These are phyloP conservation scores for Cairina moschata DNA, from an alignment of 2,113 vertebrate genomes.

Conservation along the genomic window DNA sequence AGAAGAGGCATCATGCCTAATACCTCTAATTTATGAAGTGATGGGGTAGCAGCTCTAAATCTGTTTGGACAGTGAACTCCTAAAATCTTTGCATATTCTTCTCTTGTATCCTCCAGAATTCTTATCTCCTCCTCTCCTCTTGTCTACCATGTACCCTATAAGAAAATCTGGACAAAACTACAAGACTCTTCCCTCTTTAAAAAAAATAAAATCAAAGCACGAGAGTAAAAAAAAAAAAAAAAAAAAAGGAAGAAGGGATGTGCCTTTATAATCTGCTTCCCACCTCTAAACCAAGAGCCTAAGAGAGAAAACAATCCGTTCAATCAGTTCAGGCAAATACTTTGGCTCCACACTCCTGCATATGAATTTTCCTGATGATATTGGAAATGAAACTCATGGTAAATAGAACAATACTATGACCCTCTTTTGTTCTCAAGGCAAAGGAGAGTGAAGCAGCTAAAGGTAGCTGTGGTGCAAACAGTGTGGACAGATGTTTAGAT, in stretches of 20 bases:
- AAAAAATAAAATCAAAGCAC: too few relatives aligned
- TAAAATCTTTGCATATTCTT: not conserved
- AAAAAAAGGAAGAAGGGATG: too few relatives aligned
- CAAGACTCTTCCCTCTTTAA: too few relatives aligned
- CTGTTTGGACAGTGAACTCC: not conserved
- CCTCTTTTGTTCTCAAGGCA: not conserved
- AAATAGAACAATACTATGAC: not conserved
- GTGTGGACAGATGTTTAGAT: not conserved
- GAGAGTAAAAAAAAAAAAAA: too few relatives aligned
- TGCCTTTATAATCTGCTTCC: not conserved
- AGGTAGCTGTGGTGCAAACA: not conserved
- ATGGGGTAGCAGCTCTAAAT: not conserved
- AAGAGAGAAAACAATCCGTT: not conserved
- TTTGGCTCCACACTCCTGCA: not conserved
- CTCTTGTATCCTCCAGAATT: not conserved
- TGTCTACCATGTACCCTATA: not conserved
- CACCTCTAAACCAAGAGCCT: not conserved
- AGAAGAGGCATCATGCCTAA: not conserved
- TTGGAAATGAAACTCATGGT: not conserved
- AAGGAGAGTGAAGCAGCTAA: not conserved
- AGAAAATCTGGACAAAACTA: not conserved
- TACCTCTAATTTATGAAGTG: not conserved
- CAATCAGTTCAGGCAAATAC: not conserved
- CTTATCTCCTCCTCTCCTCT: fast-evolving
- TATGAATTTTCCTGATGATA: not conserved